Evolutionary conservation across 2,113 vertebrate genomes (phyloP), one percentile per base, ranked within the genome.

Genomic region (Podilymbus podiceps): DNA sequence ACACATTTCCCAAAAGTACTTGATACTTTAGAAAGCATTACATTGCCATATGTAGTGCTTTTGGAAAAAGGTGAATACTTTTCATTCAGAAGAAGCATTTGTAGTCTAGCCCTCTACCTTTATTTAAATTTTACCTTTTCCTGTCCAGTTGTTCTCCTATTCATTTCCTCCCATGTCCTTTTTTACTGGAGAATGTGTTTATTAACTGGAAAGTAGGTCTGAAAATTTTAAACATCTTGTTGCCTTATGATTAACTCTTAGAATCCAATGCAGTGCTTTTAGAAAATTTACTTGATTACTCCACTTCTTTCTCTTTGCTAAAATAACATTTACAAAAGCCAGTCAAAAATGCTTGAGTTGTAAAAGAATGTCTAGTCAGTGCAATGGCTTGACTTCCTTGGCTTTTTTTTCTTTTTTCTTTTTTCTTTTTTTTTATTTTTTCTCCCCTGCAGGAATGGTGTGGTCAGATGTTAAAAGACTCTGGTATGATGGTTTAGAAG

Each of bases 401-500:
- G 64, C 17, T 71, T 55, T 73, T 75, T 4, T 78, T 58, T 71
- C 38, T 73, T 75, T 4, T 38, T 38, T 38, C 78, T 68, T 86
- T 59, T 78, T 58, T 71, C 38, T 73, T 75, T 4, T 38, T 38
- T 38, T 38, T 38, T 38, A 8, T 38, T 38, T 38, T 80, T 68
- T 86, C 56, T 76, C 55, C 67, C 35, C 91, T 89, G 81, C 85
- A 99, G 99, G 99, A 79, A 99, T 99, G 99, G 99, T 99, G 97
- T 99, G 99, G 99, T 99, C 99, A 40, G 99, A 99, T 93, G 99
- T 99, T 97, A 99, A 99, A 97, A 99, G 99, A 47, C 98, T 99
- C 58, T 99, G 99, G 99, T 99, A 99, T 95, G 98, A 99, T 82
- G 99, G 99, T 11, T 97, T 99, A 96, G 99, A 99, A 97, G 99